Conservation (phyloP, 2,888 invertebrate species). For the Drosophila algonquin region DNA sequence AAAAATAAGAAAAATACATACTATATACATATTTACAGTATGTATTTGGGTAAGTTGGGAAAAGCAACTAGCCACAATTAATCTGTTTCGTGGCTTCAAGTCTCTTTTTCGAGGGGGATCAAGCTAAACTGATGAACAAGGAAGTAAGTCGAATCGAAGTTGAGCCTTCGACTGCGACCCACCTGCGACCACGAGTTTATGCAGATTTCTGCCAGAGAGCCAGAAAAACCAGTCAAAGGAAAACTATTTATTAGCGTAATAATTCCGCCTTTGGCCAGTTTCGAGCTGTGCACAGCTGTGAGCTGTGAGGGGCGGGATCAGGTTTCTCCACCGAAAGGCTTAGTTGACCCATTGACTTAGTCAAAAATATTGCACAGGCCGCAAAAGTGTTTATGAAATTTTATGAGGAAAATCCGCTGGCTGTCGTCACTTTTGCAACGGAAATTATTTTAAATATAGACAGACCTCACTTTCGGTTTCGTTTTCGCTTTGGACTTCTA, state of each 20-base stretch:
- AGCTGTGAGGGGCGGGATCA: slow-evolving; percentile 35
- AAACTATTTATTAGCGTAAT: slow-evolving; percentile 72
- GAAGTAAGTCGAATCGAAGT: slow-evolving; percentile 60
- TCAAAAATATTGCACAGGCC: slow-evolving; percentile 47
- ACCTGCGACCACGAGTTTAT: slow-evolving; percentile 54
- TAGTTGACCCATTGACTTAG: slow-evolving; percentile 73
- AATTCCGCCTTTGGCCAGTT: slow-evolving; percentile 68
- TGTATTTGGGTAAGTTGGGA: not conserved
- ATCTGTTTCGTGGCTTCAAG: slow-evolving; percentile 47
- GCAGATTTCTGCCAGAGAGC: slow-evolving; percentile 65
- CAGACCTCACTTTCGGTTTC: slow-evolving; percentile 9
- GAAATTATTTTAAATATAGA: slow-evolving; percentile 47
- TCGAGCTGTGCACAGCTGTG: slow-evolving; percentile 41
- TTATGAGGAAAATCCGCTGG: slow-evolving; percentile 33
- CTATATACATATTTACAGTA: not conserved
- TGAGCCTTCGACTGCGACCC: slow-evolving; percentile 28
- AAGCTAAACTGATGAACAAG: slow-evolving; percentile 60
- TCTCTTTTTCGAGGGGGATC: slow-evolving; percentile 26
- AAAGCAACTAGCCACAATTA: slow-evolving; percentile 42
- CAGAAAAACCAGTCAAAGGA: slow-evolving; percentile 68
- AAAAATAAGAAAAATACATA: slow-evolving; percentile 25
- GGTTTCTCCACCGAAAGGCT: not conserved
- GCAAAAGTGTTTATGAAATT: slow-evolving; percentile 17
- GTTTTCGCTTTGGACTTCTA: slow-evolving; percentile 24
- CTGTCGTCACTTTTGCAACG: slow-evolving; percentile 29